Evolutionary conservation across 2,888 invertebrate species (phyloP), one percentile per base, ranked within the genome.

Genomic region (Spilarctia lutea): DNA sequence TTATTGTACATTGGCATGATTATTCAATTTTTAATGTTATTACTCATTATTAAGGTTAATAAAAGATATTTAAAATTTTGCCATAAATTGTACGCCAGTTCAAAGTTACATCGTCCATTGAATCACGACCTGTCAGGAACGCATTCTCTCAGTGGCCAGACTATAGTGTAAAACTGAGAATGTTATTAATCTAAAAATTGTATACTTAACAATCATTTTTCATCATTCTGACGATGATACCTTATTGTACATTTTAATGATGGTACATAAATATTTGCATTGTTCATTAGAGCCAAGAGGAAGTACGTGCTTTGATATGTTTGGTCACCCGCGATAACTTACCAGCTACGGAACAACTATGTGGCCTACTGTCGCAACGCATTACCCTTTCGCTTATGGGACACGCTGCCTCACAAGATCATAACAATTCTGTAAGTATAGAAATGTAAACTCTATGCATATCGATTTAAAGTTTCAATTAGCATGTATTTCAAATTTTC

Each of bases 291-390:
- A 97, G 98, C 76, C 98, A 99, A 88, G 98, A 98, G 86, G 99
- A 99, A 92, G 99, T 99, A 0, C 97, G 99, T 56, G 97, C 98
- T 79, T 94, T 99, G 73, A 96, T 99, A 65, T 99, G 99, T 87
- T 96, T 99, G 48, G 96, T 99, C 71, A 99, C 99, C 0, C 97
- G 98, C 78, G 99, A 99, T 92, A 98, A 99, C 91, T 95, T 97
- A 24, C 96, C 97, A 13, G 98, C 98, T 0, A 98, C 98, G 0
- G 97, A 98, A 85, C 97, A 98, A 83, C 97, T 99, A 33, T 99
- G 99, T 91, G 96, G 96, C 56, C 91, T 99, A 73, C 96, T 99
- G 6, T 97, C 98, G 86, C 97, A 97, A 80, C 97, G 99, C 39
- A 98, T 99, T 71, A 98, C 98, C n/a, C 96, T 98, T 78, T 97